A percentile compares a stretch with the other conserved stretches of the same genome.
Evolutionary conservation across 2,113 vertebrate genomes (phyloP).

Genomic region (Marmota flaviventris): DNA sequence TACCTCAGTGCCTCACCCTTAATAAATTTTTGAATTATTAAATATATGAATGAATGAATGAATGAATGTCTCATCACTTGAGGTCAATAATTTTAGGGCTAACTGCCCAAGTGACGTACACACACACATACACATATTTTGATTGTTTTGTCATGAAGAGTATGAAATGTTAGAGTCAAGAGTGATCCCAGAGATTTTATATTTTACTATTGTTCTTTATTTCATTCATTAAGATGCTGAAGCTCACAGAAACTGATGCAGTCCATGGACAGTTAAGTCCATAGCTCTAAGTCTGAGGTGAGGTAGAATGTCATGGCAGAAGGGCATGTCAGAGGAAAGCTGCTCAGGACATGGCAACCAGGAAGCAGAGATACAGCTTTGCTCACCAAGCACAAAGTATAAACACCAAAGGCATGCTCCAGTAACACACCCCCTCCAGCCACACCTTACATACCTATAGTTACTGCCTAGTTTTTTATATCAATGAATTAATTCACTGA

Average conservation of each 20-base stretch:
- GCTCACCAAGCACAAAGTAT: too few species aligned
- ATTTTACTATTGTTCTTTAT: background rate
- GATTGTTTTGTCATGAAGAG: background rate
- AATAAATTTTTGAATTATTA: background rate
- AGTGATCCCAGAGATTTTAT: background rate
- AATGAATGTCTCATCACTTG: background rate
- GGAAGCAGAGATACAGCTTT: too few species aligned
- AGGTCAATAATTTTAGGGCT: background rate
- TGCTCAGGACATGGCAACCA: too few species aligned
- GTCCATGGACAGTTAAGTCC: too few species aligned
- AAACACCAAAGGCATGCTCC: too few species aligned
- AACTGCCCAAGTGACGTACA: background rate
- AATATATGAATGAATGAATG: background rate
- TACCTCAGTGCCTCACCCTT: background rate
- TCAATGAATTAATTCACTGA: too few species aligned
- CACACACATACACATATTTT: background rate
- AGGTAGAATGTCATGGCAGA: too few species aligned
- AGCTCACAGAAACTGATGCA: constrained; percentile 5
- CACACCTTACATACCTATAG: too few species aligned
- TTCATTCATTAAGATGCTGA: background rate
- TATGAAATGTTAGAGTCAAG: background rate
- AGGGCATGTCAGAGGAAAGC: too few species aligned
- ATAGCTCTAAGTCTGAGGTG: too few species aligned
- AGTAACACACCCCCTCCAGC: too few species aligned
- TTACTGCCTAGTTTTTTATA: too few species aligned